These are phyloP conservation scores for Sigmodon hispidus DNA, from an alignment of 2,113 vertebrate genomes.

Conservation along the genomic window DNA sequence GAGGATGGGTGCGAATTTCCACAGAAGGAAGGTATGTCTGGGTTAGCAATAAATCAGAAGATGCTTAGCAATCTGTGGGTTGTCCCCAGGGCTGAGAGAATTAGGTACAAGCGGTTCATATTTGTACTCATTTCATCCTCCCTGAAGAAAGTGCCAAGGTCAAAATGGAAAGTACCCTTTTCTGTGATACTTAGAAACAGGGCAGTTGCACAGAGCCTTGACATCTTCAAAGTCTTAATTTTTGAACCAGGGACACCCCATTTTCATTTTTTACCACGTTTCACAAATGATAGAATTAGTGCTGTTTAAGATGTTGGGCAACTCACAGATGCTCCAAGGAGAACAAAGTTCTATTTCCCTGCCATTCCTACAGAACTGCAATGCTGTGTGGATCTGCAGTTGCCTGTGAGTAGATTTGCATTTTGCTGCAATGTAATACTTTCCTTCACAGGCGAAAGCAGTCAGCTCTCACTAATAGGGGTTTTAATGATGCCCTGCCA, in stretches of 20 bases:
- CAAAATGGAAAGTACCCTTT: conserved; percentile 26
- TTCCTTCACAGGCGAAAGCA: conserved; percentile 28
- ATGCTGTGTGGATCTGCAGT: conserved; percentile 19
- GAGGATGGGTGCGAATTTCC: neutral
- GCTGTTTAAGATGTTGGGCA: neutral
- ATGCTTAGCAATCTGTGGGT: neutral
- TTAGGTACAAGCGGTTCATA: neutral
- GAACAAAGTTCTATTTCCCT: neutral
- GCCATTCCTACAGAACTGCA: neutral
- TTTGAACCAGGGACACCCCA: neutral
- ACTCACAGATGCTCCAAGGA: neutral
- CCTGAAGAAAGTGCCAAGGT: neutral
- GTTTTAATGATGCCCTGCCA: conserved; percentile 31
- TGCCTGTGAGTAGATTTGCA: conserved; percentile 44
- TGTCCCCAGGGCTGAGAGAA: neutral
- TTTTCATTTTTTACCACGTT: neutral
- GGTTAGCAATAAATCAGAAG: neutral
- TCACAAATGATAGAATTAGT: neutral
- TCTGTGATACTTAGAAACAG: neutral
- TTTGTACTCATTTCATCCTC: neutral
- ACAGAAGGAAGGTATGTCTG: neutral
- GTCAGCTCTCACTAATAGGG: conserved; percentile 39
- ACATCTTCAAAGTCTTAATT: conserved; percentile 33
- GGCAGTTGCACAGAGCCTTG: neutral
- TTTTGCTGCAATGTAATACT: conserved; percentile 47